These are phyloP conservation scores for Venustaconcha ellipsiformis DNA, from an alignment of 1,140 invertebrate species.

Conservation along the genomic window DNA sequence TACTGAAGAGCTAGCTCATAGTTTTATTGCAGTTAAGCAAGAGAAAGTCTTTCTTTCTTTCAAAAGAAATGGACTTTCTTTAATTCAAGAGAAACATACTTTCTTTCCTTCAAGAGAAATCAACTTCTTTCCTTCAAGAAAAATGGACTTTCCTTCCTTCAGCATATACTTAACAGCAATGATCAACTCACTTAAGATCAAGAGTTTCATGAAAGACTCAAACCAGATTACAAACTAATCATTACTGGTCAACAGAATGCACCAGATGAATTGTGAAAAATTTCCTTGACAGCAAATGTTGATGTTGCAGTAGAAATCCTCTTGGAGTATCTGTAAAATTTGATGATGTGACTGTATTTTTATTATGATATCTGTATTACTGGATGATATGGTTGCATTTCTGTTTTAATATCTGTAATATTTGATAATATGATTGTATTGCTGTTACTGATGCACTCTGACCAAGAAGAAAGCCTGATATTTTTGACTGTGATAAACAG, in stretches of 20 bases:
- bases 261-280: background rate
- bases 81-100: too few relatives aligned
- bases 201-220: constrained; percentile 3
- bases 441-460: too few relatives aligned
- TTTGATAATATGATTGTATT: constrained; percentile 2
- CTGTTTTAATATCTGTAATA: background rate
- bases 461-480: too few relatives aligned
- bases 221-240: constrained; percentile 12
- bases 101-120: too few relatives aligned
- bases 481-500: too few relatives aligned
- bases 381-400: background rate
- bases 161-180: constrained; percentile 4
- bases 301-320: background rate
- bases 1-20: too few relatives aligned
- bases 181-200: background rate
- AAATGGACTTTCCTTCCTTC: background rate
- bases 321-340: background rate
- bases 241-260: constrained; percentile 2
- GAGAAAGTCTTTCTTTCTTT: too few relatives aligned
- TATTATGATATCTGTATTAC: too few relatives aligned
- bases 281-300: too few relatives aligned
- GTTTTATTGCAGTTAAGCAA: too few relatives aligned
- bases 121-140: too few relatives aligned
- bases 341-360: background rate
- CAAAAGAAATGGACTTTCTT: too few relatives aligned